A percentile compares a stretch with the other conserved stretches of the same genome.
Conservation (phyloP, 2,113 vertebrate species). For the Amblyopsis rosae region DNA sequence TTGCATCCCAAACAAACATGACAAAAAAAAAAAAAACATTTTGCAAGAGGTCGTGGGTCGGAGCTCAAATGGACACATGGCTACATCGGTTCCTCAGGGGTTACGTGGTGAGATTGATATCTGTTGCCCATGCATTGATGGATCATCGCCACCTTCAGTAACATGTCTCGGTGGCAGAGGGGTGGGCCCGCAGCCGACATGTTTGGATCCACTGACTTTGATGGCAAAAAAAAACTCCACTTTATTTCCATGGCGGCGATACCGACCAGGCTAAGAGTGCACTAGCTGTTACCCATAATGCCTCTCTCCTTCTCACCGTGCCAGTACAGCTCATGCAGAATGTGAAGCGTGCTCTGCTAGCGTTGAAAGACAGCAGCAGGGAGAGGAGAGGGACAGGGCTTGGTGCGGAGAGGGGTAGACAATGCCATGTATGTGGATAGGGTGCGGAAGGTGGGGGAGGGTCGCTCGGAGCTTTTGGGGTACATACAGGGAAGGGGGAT, state of each 20-base stretch:
- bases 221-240: slow-evolving; percentile 3
- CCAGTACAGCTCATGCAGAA: slow-evolving; percentile 60
- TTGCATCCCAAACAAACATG: slow-evolving; percentile 48
- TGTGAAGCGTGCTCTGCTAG: slow-evolving; percentile 24
- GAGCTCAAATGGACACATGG: slow-evolving; percentile 34
- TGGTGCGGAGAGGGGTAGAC: slow-evolving; percentile 25
- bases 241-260: slow-evolving; percentile 33
- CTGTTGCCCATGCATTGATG: slow-evolving; percentile 63
- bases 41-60: slow-evolving; percentile 26
- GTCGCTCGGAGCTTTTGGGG: slow-evolving; percentile 44
- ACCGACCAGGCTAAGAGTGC: slow-evolving; percentile 35
- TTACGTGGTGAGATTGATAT: slow-evolving; percentile 64
- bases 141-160: slow-evolving; percentile 54
- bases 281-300: slow-evolving; percentile 26
- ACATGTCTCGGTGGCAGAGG: slow-evolving; percentile 61
- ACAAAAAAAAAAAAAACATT: slow-evolving; percentile 29
- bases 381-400: slow-evolving; percentile 28
- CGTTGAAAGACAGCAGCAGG: slow-evolving; percentile 35
- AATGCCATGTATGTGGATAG: slow-evolving; percentile 13
- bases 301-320: slow-evolving; percentile 52
- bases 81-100: slow-evolving; percentile 53
- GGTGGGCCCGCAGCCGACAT: slow-evolving; percentile 22
- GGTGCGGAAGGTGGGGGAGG: slow-evolving; percentile 34
- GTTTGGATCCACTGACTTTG: slow-evolving; percentile 15
- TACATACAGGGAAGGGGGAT: slow-evolving; percentile 59